Evolutionary conservation across 2,113 vertebrate genomes (phyloP).

Genomic region (Epinephelus fuscoguttatus): DNA sequence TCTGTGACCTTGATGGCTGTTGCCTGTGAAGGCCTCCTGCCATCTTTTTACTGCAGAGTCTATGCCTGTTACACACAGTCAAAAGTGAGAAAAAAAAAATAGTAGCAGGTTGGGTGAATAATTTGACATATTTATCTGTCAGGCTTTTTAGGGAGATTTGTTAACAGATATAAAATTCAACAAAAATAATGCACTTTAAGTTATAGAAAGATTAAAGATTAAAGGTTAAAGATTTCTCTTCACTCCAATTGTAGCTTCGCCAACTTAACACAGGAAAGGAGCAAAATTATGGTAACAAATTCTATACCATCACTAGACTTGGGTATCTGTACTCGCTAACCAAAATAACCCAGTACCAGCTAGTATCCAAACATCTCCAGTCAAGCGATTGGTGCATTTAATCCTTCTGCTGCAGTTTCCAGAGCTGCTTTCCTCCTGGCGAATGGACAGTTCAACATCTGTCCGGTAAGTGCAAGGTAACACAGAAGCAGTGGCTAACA

Average conservation of each 20-base stretch:
- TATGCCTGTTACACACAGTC: neutral
- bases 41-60: constrained; percentile 18
- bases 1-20: constrained; percentile 43
- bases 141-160: neutral
- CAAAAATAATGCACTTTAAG: neutral
- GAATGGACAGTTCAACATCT: too few species aligned
- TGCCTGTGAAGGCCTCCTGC: neutral
- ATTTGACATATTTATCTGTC: neutral
- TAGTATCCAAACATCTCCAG: too few species aligned
- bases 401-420: too few species aligned
- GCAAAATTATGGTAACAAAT: neutral
- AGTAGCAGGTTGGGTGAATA: neutral
- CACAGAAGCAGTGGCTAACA: too few species aligned
- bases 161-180: neutral
- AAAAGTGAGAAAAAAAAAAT: neutral
- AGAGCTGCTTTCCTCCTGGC: too few species aligned
- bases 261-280: neutral
- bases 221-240: neutral
- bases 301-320: too few species aligned
- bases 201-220: too few species aligned
- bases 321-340: too few species aligned
- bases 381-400: too few species aligned
- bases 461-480: too few species aligned
- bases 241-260: neutral
- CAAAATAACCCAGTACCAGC: too few species aligned